Evolutionary conservation across 2,888 invertebrate species (phyloP), one percentile per base, ranked within the genome.

Genomic region (Macaria liturata): DNA sequence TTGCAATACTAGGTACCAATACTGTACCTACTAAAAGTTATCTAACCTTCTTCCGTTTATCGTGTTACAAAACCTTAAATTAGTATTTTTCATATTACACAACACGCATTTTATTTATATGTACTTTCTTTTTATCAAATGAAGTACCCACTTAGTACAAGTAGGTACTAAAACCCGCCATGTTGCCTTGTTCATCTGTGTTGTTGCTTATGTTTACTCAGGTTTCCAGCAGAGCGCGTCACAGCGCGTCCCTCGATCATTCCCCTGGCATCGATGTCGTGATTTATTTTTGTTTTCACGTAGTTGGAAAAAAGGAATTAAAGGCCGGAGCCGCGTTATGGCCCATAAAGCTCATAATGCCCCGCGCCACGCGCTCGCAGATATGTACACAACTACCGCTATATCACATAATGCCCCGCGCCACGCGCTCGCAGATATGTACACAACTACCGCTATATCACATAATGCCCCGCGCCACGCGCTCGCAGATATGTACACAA

Each of bases 281-380:
- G 81, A 82, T 83, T 81, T 83, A 83, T 81, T 78, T 78, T 76
- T 78, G 80, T 78, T 82, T 83, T 80, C 75, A 80, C 76, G 74
- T 74, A 70, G 72, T 73, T 68, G 70, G 71, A 75, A 76, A 76
- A 76, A 78, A 76, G 70, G 76, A 78, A 83, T 82, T 82, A 81
- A 81, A 83, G 81, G 78, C 75, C 71, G 76, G 72, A 73, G 69
- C 69, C 72, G 69, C 78, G 76, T 83, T 81, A 83, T 81, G 70
- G 79, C 65, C 80, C 76, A 83, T 83, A 83, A 83, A 78, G 65
- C 69, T 70, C 66, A 66, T 81, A 80, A 83, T 80, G 78, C 75
- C 72, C 52, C 72, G 68, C 63, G 71, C 74, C 71, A 68, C 48
- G 57, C 64, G 67, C 54, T 78, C 75, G 72, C 76, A 73, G 72